These are phyloP conservation scores for Ectemnius continuus DNA, from an alignment of 2,888 invertebrate species.

Conservation along the genomic window DNA sequence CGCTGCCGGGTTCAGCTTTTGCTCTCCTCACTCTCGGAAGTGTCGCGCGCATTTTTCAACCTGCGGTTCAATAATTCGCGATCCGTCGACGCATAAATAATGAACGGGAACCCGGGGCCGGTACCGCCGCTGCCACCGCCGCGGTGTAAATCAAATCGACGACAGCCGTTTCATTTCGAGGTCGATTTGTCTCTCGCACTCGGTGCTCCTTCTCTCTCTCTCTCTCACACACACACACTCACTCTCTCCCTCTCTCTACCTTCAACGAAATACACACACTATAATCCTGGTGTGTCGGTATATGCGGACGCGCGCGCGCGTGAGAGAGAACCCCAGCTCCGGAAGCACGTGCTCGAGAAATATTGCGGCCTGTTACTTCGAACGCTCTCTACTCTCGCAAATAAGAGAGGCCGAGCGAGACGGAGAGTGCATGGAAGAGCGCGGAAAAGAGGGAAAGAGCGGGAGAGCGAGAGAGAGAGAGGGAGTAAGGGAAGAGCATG, in stretches of 20 bases:
- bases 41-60: slow-evolving; percentile 47
- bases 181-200: slow-evolving; percentile 63
- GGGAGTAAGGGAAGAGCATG: not conserved
- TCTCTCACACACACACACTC: too few relatives aligned
- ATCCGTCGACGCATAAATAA: slow-evolving; percentile 64
- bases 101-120: slow-evolving; percentile 42
- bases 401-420: too few relatives aligned
- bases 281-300: not conserved
- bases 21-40: slow-evolving; percentile 8
- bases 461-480: slow-evolving; percentile 32
- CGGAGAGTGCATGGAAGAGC: too few relatives aligned
- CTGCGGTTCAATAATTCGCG: slow-evolving; percentile 64
- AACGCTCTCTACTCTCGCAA: slow-evolving; percentile 18
- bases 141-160: slow-evolving; percentile 63
- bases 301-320: slow-evolving; percentile 24
- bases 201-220: slow-evolving; percentile 19
- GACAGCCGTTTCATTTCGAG: slow-evolving; percentile 66
- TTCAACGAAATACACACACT: slow-evolving; percentile 47
- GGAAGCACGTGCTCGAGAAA: slow-evolving; percentile 64
- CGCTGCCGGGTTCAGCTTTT: not conserved
- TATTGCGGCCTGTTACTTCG: slow-evolving; percentile 60
- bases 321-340: slow-evolving; percentile 27
- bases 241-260: not conserved
- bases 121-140: slow-evolving; percentile 16
- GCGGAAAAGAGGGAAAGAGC: not conserved